Evolutionary conservation across 37 sponge, comb jelly and placozoan genomes (phyloP).

Genomic region (Ephydatia muelleri): DNA sequence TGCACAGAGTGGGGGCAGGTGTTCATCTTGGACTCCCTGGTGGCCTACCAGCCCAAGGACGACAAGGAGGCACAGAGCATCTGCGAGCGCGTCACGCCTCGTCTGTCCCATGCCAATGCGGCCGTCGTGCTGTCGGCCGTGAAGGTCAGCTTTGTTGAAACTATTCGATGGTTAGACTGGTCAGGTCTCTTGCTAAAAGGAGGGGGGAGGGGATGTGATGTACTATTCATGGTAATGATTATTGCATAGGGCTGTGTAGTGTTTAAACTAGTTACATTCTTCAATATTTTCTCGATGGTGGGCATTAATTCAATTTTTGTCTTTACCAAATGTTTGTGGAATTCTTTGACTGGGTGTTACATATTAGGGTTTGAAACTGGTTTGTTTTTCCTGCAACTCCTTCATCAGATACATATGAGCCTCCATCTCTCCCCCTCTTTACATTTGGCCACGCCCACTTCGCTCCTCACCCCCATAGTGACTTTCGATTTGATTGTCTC

Average conservation of each 20-base stretch:
- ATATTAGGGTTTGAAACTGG: too few relatives aligned
- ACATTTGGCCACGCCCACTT: background rate
- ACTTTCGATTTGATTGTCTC: background rate
- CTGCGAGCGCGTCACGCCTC: constrained; percentile 96
- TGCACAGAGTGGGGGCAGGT: constrained; percentile 99
- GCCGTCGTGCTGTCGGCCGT: constrained; percentile 99
- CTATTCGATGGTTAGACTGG: too few relatives aligned
- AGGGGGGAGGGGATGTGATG: too few relatives aligned
- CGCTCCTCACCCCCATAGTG: background rate
- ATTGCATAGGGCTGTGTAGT: too few relatives aligned
- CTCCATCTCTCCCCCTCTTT: background rate
- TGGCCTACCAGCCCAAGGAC: constrained; percentile 74
- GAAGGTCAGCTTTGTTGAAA: constrained; percentile 42
- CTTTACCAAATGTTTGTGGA: too few relatives aligned
- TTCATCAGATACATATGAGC: background rate
- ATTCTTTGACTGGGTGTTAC: too few relatives aligned
- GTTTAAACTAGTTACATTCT: too few relatives aligned
- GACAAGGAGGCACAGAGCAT: constrained; percentile 95
- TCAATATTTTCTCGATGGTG: too few relatives aligned
- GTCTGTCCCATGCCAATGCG: constrained; percentile 97
- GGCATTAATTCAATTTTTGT: too few relatives aligned
- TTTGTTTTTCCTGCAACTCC: background rate
- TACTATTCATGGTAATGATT: too few relatives aligned
- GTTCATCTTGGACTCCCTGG: constrained; percentile 95
- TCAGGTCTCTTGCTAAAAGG: too few relatives aligned